A percentile compares a stretch with the other conserved stretches of the same genome.
phyloP scores from a whole-genome alignment of 2,797 vertebrate species.

The Margarornis squamiger region DNA sequence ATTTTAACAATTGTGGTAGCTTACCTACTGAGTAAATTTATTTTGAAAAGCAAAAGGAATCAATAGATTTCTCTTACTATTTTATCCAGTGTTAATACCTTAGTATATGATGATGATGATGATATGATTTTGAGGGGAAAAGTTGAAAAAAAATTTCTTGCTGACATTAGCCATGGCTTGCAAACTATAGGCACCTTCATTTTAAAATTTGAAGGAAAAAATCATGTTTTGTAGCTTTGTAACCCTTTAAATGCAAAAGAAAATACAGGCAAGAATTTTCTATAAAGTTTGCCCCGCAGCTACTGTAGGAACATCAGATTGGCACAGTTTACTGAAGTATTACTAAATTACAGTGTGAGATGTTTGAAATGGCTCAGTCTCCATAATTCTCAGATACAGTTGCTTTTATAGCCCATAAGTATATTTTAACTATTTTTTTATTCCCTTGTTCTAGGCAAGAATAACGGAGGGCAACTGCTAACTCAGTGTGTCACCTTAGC shows the following conservation, averaged over 20 bases:
- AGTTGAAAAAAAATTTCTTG: background rate
- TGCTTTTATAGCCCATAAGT: too few relatives aligned
- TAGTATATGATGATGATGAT: background rate
- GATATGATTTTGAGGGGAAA: background rate
- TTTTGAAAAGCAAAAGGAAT: background rate
- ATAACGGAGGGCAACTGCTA: too few relatives aligned
- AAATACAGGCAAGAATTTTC: background rate
- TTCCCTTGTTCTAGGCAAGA: too few relatives aligned
- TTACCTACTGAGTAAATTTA: background rate
- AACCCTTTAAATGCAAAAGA: background rate
- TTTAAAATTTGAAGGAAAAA: background rate
- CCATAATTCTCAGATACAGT: too few relatives aligned
- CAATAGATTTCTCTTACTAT: background rate
- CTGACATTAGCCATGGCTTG: background rate
- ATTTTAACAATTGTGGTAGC: background rate
- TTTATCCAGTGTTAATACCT: background rate
- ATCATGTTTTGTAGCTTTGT: background rate
- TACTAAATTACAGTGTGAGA: background rate
- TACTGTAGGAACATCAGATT: background rate
- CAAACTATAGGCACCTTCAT: background rate
- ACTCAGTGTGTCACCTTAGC: too few relatives aligned
- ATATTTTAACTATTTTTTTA: too few relatives aligned
- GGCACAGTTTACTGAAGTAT: background rate
- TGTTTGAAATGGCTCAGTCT: background rate
- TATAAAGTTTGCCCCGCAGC: background rate